Evolutionary conservation across 2,888 invertebrate species (phyloP).

Genomic region (Luperina nickerlii): DNA sequence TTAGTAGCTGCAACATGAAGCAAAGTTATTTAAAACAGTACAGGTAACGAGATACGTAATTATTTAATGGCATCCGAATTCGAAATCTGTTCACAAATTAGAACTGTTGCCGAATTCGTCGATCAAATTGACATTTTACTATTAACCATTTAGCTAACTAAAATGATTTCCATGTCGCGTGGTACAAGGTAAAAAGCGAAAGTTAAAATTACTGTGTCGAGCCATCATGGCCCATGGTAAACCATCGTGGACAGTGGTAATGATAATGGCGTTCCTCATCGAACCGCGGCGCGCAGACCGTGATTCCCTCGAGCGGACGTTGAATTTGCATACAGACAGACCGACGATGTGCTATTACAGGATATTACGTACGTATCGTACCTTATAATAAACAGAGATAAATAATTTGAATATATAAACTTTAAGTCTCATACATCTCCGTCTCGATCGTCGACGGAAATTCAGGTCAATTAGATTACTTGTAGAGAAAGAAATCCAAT

Average conservation of each 20-base stretch:
- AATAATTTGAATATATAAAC: constrained; percentile 20
- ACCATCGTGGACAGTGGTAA: constrained; percentile 26
- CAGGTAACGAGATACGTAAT: background rate
- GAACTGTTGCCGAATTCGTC: constrained; percentile 1
- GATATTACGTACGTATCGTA: constrained; percentile 43
- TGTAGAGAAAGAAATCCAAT: constrained; percentile 34
- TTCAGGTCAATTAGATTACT: constrained; percentile 32
- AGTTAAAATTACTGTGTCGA: constrained; percentile 34
- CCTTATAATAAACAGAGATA: constrained; percentile 26
- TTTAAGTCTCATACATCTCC: background rate
- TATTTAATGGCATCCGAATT: constrained; percentile 10
- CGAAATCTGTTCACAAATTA: constrained; percentile 25
- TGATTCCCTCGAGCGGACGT: constrained; percentile 59
- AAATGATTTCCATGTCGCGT: constrained; percentile 44
- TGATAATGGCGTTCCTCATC: constrained; percentile 39
- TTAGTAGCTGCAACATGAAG: constrained; percentile 28
- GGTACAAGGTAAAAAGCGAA: constrained; percentile 39
- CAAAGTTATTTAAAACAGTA: constrained; percentile 22
- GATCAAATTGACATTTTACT: constrained; percentile 38
- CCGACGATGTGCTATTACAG: constrained; percentile 49
- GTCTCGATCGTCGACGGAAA: background rate
- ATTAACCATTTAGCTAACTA: constrained; percentile 32
- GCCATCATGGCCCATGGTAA: constrained; percentile 22
- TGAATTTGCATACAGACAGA: constrained; percentile 68
- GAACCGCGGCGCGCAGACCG: constrained; percentile 51